Evolutionary conservation across 2,797 vertebrate genomes (phyloP).

Genomic region (Dipus sagitta): DNA sequence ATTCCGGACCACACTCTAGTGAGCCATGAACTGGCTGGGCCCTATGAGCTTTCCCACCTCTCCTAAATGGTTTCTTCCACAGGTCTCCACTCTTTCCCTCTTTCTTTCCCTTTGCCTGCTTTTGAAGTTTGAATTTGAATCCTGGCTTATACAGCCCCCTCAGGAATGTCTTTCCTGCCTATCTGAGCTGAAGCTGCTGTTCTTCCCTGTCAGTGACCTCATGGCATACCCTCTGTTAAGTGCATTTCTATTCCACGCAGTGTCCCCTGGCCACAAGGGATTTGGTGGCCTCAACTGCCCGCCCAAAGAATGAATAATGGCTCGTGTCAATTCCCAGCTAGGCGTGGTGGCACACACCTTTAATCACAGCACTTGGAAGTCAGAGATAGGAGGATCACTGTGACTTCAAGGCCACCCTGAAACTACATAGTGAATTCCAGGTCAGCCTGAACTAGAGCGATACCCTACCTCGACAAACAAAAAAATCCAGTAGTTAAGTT

Average conservation of each 20-base stretch:
- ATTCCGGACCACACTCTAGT: fast-evolving
- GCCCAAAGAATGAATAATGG: background rate
- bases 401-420: no score
- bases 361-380: no score
- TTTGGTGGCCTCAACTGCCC: background rate
- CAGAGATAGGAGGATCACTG: no score
- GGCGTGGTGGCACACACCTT: no score
- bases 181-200: fast-evolving
- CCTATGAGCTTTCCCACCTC: fast-evolving
- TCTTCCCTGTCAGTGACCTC: background rate
- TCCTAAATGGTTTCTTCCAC: background rate
- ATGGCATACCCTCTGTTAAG: fast-evolving
- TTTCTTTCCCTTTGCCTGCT: background rate
- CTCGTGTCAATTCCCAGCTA: fast-evolving
- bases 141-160: background rate
- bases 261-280: background rate
- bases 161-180: background rate
- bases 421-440: no score
- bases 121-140: background rate
- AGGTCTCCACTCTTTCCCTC: fast-evolving
- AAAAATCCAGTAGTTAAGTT: no score
- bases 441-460: no score
- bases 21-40: background rate
- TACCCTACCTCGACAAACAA: no score
- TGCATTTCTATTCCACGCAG: fast-evolving